These are phyloP conservation scores for Trichomycterus rosablanca DNA, from an alignment of 2,113 vertebrate species.

Conservation along the genomic window DNA sequence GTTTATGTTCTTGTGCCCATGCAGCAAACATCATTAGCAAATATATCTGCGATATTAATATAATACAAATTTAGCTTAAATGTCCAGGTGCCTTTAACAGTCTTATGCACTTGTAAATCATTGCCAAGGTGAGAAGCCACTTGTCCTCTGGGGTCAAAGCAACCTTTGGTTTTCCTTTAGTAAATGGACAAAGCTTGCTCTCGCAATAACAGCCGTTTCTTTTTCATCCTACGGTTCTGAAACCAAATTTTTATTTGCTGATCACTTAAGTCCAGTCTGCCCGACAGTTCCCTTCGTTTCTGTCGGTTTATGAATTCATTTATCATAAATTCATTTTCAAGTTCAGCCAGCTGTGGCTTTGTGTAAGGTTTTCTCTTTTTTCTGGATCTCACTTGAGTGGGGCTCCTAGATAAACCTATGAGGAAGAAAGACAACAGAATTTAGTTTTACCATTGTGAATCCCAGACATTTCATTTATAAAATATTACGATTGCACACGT, in stretches of 20 bases:
- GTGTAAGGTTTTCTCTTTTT: constrained; percentile 95
- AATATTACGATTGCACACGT: too few relatives aligned
- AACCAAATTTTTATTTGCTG: too few relatives aligned
- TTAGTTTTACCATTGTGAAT: neutral
- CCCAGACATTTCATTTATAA: too few relatives aligned
- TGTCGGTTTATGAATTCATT: constrained; percentile 93
- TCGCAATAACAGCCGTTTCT: constrained; percentile 86
- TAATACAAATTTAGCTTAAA: neutral
- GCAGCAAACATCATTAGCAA: too few relatives aligned
- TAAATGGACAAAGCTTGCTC: constrained; percentile 77
- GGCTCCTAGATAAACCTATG: constrained; percentile 84
- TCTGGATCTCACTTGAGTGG: constrained; percentile 77
- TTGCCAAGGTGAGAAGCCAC: constrained; percentile 6
- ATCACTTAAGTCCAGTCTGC: constrained; percentile 81
- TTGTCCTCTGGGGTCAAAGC: constrained; percentile 38
- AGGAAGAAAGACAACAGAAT: constrained; percentile 6
- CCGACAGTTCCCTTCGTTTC: constrained; percentile 86
- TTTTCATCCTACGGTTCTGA: constrained; percentile 90
- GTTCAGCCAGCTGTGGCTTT: constrained; percentile 85
- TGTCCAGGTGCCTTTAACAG: neutral
- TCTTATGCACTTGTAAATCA: constrained; percentile 8
- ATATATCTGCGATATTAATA: too few relatives aligned
- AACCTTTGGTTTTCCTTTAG: constrained; percentile 46
- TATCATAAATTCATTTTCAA: constrained; percentile 90
- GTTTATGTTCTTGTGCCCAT: too few relatives aligned